Percentiles rank a stretch among this genome's conserved stretches.
These are phyloP conservation scores for Chelonoidis abingdonii DNA, from an alignment of 2,113 vertebrate species.

Conservation along the genomic window DNA sequence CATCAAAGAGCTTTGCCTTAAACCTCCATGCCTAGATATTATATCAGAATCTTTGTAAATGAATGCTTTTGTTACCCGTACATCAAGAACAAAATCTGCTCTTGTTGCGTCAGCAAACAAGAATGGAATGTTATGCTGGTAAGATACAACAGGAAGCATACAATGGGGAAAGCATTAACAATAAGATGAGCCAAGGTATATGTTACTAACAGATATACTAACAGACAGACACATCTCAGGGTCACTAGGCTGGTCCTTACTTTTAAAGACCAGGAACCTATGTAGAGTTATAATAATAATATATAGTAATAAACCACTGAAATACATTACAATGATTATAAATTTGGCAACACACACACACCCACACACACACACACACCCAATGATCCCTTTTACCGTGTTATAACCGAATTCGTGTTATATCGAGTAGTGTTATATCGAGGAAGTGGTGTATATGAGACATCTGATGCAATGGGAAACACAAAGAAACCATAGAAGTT, in stretches of 20 bases:
- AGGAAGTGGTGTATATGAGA: neutral
- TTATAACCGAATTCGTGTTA: no score
- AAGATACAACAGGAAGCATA: constrained; percentile 18
- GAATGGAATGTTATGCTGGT: neutral
- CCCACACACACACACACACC: neutral
- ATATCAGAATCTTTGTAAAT: neutral
- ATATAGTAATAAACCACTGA: neutral
- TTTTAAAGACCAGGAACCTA: constrained; percentile 37
- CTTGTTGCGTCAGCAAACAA: neutral
- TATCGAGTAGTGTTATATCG: no score
- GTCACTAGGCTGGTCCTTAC: neutral
- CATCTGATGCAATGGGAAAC: neutral
- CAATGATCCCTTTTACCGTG: no score
- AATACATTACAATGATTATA: neutral
- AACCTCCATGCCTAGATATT: neutral
- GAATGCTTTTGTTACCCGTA: constrained; percentile 34
- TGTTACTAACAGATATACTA: neutral
- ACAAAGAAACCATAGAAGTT: neutral
- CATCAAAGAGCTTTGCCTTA: neutral
- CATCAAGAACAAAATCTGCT: neutral
- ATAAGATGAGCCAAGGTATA: neutral
- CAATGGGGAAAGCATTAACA: constrained; percentile 4
- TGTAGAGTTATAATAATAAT: neutral
- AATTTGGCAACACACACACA: neutral
- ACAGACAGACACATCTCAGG: neutral